phyloP scores from a whole-genome alignment of 1,140 invertebrate genomes.

The Drosophila tristis region DNA sequence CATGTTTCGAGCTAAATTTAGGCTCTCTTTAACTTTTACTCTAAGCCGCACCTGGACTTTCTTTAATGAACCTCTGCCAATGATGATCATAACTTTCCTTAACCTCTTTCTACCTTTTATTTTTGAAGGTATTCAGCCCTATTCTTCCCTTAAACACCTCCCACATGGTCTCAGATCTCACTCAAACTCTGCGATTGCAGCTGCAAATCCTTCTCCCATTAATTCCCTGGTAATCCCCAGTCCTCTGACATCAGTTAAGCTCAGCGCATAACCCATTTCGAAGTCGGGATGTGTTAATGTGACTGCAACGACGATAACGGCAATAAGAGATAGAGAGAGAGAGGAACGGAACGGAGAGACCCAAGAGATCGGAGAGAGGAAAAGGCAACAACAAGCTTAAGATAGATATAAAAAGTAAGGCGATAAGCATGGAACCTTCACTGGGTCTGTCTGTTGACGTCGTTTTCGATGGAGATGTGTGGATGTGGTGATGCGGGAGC shows the following conservation, averaged over 20 bases:
- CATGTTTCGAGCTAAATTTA: too few species aligned
- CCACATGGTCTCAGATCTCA: too few species aligned
- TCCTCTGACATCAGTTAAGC: conserved; percentile 51
- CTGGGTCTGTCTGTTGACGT: conserved; percentile 35
- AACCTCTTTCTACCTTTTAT: too few species aligned
- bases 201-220: conserved; percentile 32
- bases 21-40: too few species aligned
- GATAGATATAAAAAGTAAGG: conserved; percentile 73
- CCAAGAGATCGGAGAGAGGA: conserved; percentile 4
- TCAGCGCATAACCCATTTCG: conserved; percentile 64
- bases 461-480: conserved; percentile 26
- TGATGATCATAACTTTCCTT: too few species aligned
- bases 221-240: conserved; percentile 44
- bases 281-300: conserved; percentile 74
- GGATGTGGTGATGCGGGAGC: background rate
- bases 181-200: background rate
- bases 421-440: conserved; percentile 64
- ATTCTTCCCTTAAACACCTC: too few species aligned
- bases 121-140: too few species aligned
- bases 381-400: conserved; percentile 67
- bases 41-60: too few species aligned
- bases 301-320: conserved; percentile 74
- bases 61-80: too few species aligned
- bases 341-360: conserved; percentile 11
- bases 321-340: conserved; percentile 19